Percentiles rank a stretch among this genome's conserved stretches.
phyloP scores from a whole-genome alignment of 2,888 invertebrate species.

The Drosophila subquinaria region DNA sequence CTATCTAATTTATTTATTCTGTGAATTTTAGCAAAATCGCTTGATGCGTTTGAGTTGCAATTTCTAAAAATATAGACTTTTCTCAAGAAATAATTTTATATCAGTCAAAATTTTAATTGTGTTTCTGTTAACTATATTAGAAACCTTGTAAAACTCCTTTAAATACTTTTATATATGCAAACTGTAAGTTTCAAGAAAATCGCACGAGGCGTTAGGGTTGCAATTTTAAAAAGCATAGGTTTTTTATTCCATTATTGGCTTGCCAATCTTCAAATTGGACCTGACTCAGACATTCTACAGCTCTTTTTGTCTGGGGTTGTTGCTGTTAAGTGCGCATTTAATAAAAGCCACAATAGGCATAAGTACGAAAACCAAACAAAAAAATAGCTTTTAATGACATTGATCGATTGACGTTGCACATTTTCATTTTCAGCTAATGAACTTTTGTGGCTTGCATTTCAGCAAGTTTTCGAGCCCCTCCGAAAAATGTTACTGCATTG shows the following conservation, averaged over 20 bases:
- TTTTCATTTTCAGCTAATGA: conserved; percentile 61
- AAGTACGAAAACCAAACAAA: neutral
- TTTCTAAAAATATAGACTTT: neutral
- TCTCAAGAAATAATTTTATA: no score
- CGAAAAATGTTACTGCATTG: conserved; percentile 38
- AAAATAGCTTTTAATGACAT: conserved; percentile 40
- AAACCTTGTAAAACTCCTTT: neutral
- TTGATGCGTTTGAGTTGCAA: neutral
- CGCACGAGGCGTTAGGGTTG: conserved; percentile 10
- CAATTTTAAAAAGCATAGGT: neutral
- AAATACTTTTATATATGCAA: neutral
- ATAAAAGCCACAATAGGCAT: conserved; percentile 21
- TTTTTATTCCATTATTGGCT: neutral
- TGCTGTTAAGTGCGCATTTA: conserved; percentile 15
- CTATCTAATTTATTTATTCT: accelerated
- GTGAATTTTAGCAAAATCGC: neutral
- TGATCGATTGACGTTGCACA: conserved; percentile 65
- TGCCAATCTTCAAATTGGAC: neutral
- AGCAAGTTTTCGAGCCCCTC: conserved; percentile 19
- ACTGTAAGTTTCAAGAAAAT: neutral
- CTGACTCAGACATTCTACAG: neutral
- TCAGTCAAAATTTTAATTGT: neutral
- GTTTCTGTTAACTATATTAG: no score
- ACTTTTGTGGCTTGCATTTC: conserved; percentile 57
- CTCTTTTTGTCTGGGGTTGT: neutral